A percentile compares a stretch with the other conserved stretches of the same genome.
Evolutionary conservation across 2,113 vertebrate species (phyloP).

Genomic region (Oreocharis arfaki): DNA sequence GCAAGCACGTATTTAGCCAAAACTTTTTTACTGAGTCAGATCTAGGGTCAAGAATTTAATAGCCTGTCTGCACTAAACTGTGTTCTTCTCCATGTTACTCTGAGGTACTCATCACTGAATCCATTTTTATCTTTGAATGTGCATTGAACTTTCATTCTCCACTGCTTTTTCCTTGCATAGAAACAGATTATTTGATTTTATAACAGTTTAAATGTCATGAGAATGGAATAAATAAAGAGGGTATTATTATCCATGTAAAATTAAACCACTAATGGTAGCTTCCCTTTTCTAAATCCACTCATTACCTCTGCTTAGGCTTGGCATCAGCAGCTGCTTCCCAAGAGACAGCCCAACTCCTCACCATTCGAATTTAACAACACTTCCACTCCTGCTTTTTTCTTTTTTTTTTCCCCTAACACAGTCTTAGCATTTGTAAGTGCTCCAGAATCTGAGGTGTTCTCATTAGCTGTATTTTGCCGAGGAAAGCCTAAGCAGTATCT

Average conservation of each 20-base stretch:
- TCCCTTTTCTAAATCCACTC: not conserved
- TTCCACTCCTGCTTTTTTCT: not conserved
- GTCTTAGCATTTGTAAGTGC: not conserved
- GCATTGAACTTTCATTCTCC: not conserved
- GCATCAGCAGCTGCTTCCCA: not conserved
- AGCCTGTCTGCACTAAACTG: not conserved
- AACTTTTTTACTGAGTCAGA: not conserved
- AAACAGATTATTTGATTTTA: not conserved
- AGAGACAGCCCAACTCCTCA: not conserved
- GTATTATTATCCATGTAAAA: not conserved
- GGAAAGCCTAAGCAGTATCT: not conserved
- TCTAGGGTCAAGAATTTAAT: not conserved
- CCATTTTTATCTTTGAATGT: not conserved
- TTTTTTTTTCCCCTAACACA: not conserved
- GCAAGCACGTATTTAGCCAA: not conserved
- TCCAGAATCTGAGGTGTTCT: not conserved
- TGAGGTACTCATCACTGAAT: not conserved
- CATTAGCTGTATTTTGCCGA: not conserved
- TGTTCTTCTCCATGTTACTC: not conserved
- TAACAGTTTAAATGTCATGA: not conserved
- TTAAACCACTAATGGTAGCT: not conserved
- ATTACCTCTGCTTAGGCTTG: not conserved
- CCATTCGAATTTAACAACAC: not conserved
- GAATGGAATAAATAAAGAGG: not conserved
- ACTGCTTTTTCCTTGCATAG: not conserved